A percentile compares a stretch with the other conserved stretches of the same genome.
These are phyloP conservation scores for Cyclargus thomasi DNA, from an alignment of 1,140 invertebrate genomes.

Conservation along the genomic window DNA sequence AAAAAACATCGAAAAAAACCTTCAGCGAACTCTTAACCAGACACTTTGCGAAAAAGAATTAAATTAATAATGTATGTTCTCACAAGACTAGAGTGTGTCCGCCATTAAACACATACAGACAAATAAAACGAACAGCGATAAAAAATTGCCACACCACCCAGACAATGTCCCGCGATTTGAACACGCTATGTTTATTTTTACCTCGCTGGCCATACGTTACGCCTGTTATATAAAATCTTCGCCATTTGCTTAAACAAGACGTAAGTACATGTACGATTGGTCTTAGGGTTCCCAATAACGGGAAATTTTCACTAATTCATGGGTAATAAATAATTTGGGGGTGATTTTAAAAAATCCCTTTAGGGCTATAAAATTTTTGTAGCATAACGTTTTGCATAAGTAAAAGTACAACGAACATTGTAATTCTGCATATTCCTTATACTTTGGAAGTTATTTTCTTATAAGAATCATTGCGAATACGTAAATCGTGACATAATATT, in stretches of 20 bases:
- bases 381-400: too few relatives aligned
- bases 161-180: neutral
- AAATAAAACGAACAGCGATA: neutral
- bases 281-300: neutral
- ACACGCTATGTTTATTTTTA: constrained; percentile 10
- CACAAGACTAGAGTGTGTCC: neutral
- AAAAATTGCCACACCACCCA: neutral
- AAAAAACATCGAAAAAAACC: too few relatives aligned
- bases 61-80: neutral
- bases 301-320: neutral
- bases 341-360: too few relatives aligned
- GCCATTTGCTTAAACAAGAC: constrained; percentile 8
- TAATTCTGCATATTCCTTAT: too few relatives aligned
- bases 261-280: constrained; percentile 50
- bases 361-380: too few relatives aligned
- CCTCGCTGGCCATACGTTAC: neutral
- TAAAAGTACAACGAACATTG: too few relatives aligned
- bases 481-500: too few relatives aligned
- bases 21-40: too few relatives aligned
- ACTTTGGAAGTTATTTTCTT: too few relatives aligned
- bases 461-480: too few relatives aligned
- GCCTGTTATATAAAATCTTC: constrained; percentile 7
- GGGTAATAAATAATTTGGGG: neutral
- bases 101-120: neutral
- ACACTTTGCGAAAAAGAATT: too few relatives aligned